These are phyloP conservation scores for Zeus faber DNA, from an alignment of 2,113 vertebrate species.

Conservation along the genomic window DNA sequence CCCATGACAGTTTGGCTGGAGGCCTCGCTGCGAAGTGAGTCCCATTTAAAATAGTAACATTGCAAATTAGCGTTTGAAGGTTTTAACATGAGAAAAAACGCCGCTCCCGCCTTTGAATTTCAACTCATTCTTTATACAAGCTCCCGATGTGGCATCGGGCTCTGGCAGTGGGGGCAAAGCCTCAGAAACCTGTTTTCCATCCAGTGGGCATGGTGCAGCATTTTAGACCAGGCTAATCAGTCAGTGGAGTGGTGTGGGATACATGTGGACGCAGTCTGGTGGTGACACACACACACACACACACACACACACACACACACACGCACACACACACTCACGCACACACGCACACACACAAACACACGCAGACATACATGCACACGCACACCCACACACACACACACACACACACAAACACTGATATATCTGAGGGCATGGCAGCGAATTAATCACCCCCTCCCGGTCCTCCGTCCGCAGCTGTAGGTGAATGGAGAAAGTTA, in stretches of 20 bases:
- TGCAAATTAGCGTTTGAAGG: slow-evolving; percentile 59
- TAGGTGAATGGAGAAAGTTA: slow-evolving; percentile 21
- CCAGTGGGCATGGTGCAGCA: slow-evolving; percentile 46
- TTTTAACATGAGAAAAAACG: slow-evolving; percentile 53
- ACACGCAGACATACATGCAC: slow-evolving; percentile 4
- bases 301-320: slow-evolving; percentile 1
- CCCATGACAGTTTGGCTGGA: slow-evolving; percentile 54
- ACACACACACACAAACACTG: neutral
- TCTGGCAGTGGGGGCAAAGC: slow-evolving; percentile 22
- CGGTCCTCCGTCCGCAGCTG: slow-evolving; percentile 29
- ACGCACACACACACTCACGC: slow-evolving; percentile 8
- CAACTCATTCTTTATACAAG: slow-evolving; percentile 37
- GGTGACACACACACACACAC: no score
- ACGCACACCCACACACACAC: neutral
- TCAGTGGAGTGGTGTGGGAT: slow-evolving; percentile 27
- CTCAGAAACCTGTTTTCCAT: slow-evolving; percentile 50
- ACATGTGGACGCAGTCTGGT: slow-evolving; percentile 20
- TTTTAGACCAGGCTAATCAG: slow-evolving; percentile 54
- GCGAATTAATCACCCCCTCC: slow-evolving; percentile 42
- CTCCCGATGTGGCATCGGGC: slow-evolving; percentile 38
- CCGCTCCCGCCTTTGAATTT: slow-evolving; percentile 30
- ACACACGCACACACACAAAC: slow-evolving; percentile 1
- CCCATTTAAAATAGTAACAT: slow-evolving; percentile 49
- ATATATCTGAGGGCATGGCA: slow-evolving; percentile 27
- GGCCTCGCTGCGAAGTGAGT: slow-evolving; percentile 40